These are phyloP conservation scores for Thaleichthys pacificus DNA, from an alignment of 2,797 vertebrate genomes.

Conservation along the genomic window DNA sequence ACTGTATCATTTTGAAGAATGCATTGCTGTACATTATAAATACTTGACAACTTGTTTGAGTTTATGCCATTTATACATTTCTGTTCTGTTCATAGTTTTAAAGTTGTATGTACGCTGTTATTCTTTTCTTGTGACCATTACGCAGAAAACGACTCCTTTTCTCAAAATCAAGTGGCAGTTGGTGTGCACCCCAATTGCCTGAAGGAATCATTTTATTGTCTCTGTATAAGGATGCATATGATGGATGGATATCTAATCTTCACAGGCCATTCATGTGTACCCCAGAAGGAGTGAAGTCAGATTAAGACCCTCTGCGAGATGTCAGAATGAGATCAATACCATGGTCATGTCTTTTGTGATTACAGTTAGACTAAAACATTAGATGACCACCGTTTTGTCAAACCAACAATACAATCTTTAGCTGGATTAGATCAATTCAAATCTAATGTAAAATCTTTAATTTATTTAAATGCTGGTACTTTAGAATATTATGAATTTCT, in stretches of 20 bases:
- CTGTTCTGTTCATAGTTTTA: conserved; percentile 40
- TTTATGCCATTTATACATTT: conserved; percentile 58
- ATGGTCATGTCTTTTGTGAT: conserved; percentile 46
- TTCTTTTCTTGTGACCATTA: conserved; percentile 29
- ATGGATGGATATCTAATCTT: neutral
- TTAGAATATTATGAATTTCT: too few species aligned
- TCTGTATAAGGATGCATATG: neutral
- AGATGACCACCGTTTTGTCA: neutral
- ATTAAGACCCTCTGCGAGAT: conserved; percentile 17
- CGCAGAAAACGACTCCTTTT: conserved; percentile 35
- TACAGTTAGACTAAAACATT: conserved; percentile 29
- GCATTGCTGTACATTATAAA: conserved; percentile 64
- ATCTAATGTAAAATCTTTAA: too few species aligned
- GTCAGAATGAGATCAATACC: conserved; percentile 66
- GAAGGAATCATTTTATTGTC: neutral
- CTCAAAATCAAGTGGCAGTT: conserved; percentile 36
- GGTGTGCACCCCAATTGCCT: conserved; percentile 36
- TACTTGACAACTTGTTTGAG: conserved; percentile 63
- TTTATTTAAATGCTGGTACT: too few species aligned
- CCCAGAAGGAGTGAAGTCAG: conserved; percentile 38
- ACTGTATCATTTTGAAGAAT: conserved; percentile 56
- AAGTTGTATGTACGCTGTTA: conserved; percentile 42
- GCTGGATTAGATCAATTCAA: too few species aligned
- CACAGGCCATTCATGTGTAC: conserved; percentile 32
- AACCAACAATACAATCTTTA: neutral